Evolutionary conservation across 2,888 invertebrate genomes (phyloP), one percentile per base, ranked within the genome.

Genomic region (Ellobium chinense): DNA sequence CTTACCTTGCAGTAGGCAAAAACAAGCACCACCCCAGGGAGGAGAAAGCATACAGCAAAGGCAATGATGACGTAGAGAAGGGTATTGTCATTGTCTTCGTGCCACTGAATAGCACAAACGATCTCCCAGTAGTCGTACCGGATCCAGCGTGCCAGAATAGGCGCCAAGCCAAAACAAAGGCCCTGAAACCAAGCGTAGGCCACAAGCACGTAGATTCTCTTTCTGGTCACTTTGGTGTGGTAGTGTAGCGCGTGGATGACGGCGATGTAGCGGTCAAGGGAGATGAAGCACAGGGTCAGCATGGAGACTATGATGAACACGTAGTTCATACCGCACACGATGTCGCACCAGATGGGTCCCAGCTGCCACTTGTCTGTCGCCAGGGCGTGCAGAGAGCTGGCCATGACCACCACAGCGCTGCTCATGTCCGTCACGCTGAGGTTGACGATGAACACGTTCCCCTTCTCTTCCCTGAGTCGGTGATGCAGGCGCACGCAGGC

Each of bases 91-190:
- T 85, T 78, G 54, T 90, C 83, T 7, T 80, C 74, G 31, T 88
- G 87, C 92, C 92, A 92, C 66, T 89, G 86, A 56, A 92, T 91
- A 2, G 92, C 92, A 84, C 92, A 92, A 18, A 91, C 86, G 4
- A 87, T 88, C 73, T 92, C 92, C 91, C 91, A 91, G 84, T 92
- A 92, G 83, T 92, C 92, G 80, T 89, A 92, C n/a, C 88, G 79
- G 1, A 92, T 85, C 92, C 92, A 92, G 46, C 84, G 70, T 7
- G 84, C 65, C 3, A 87, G 54, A 7, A 89, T 81, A 0, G 92
- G 91, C 1, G 87, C 86, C n/a, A 85, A 65, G 0, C 88, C 88
- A 75, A 92, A 91, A 5, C 79, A 81, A 1, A 89, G n/a, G 7
- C 91, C 92, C 76, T 91, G 91, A 9, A 89, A 63, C 92, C 92